phyloP scores from a whole-genome alignment of 2,113 vertebrate species.

The Macroglossus sobrinus region DNA sequence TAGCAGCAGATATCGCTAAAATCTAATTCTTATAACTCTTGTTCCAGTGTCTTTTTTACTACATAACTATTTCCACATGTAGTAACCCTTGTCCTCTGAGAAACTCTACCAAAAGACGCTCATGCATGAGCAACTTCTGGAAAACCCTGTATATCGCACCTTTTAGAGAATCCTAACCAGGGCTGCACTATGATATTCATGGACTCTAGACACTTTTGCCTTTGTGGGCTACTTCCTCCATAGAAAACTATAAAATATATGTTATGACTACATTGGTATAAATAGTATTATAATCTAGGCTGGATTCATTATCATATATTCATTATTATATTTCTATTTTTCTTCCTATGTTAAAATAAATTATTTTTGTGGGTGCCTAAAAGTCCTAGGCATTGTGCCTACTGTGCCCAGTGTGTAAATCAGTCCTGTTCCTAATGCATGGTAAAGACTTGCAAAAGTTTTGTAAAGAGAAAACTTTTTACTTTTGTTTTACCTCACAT shows the following conservation, averaged over 20 bases:
- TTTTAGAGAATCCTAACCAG: neutral
- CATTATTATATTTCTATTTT: neutral
- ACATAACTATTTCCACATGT: neutral
- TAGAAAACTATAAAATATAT: neutral
- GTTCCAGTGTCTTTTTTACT: neutral
- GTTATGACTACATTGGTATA: neutral
- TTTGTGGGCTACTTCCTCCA: neutral
- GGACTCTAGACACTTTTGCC: neutral
- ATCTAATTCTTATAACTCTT: neutral
- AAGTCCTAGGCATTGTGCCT: neutral
- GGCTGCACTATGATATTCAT: neutral
- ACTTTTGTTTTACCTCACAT: neutral
- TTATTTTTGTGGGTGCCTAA: neutral
- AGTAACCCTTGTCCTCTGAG: neutral
- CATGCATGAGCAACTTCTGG: neutral
- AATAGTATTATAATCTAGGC: neutral
- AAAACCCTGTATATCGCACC: neutral
- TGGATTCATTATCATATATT: neutral
- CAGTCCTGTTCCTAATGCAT: neutral
- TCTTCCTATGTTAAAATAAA: conserved; percentile 11
- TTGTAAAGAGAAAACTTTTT: neutral
- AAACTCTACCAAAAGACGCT: neutral
- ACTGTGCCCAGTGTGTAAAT: neutral
- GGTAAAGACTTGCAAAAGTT: neutral
- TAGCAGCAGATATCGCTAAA: neutral